Base-by-base conservation (phyloP, 1,140 invertebrate species). In the Physella acuta region DNA sequence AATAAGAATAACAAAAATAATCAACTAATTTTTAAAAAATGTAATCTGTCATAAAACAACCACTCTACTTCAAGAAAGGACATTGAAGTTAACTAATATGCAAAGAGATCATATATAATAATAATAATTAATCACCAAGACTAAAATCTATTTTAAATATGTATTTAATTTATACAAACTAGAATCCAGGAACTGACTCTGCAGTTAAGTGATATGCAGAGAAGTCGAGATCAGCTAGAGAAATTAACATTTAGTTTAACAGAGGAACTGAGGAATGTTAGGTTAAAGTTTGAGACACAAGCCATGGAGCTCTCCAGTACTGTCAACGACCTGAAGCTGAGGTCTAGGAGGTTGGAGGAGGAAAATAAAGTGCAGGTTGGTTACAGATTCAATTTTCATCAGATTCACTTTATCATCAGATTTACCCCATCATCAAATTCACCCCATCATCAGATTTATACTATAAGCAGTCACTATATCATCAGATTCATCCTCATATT, bases 321-420 rank as follows among this genome's bases (percentile, higher is more conserved):
- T 20, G 66, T 77, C 33, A 69, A 66, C n/a, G 83, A 85, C 17
- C 69, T 85, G 11, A 80, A 78, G 60, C 73, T 76, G 56, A 75
- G 72, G 33, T 75, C 78, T 20, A 77, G 79, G 44, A 76, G 77
- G 73, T 68, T 85, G 14, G 83, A 85, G 70, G 82, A 85, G 14
- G 83, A 84, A 53, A 79, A 76, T 51, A 76, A 77, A 71, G n/a
- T 76, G 26, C 79, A 81, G 78, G 79, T 81, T 73, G 2, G 33
- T 56, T 56, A 3, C 39, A n/a, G n/a, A 28, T 56, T 14, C 14
- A 26, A 16, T 28, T 56, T 56, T 17, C 14, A 26, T 11, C 44
- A 11, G 11, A n/a, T 49, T n/a, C 44, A 49, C 44, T 14, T 14
- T 49, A 49, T 49, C 11, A n/a, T n/a, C 44, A 14, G n/a, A n/a